Base-by-base conservation (phyloP, 2,888 invertebrate species). In the Xanthorhoe designata region DNA sequence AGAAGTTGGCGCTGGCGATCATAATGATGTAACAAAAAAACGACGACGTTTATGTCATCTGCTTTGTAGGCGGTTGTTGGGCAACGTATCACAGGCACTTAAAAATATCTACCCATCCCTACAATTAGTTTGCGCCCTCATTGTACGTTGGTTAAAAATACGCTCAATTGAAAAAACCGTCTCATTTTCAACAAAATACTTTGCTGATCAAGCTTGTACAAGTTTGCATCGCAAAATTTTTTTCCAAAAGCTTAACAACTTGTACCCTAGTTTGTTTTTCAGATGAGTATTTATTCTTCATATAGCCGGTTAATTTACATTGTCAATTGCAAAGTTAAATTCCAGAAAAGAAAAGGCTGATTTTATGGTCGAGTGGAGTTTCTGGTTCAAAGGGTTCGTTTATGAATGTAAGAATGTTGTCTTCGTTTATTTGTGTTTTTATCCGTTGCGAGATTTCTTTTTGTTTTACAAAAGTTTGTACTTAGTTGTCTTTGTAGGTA, bases 1-100 rank as follows among this genome's bases (percentile, higher is more conserved):
- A 55, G 38, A 53, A 1, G 18, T n/a, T 18, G 2, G 1, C n/a
- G 13, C 3, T 18, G 7, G 24, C 24, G 15, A 24, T 42, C 29
- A 50, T 54, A 51, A 29, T 38, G 18, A 50, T 79, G 74, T 76
- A 81, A 81, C 79, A 80, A 79, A 80, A 79, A 80, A 77, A 71
- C 8, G 19, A 74, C 76, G 76, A 73, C 72, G 68, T 74, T 69
- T 66, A 70, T 69, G 72, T 64, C 57, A 66, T 62, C 71, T 70
- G 75, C 64, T 67, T 71, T 55, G 73, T 76, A 63, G 64, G 64
- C 64, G 72, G 63, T 57, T 63, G 74, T 72, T 64, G 50, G 18
- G 10, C 51, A 61, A 53, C 51, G 61, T 56, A 56, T 38, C 49
- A 56, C 61, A 59, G 38, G 51, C 54, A 65, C n/a, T n/a, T n/a